Base-by-base conservation (phyloP, 2,113 vertebrate species). In the Chaetorhynchus papuensis region DNA sequence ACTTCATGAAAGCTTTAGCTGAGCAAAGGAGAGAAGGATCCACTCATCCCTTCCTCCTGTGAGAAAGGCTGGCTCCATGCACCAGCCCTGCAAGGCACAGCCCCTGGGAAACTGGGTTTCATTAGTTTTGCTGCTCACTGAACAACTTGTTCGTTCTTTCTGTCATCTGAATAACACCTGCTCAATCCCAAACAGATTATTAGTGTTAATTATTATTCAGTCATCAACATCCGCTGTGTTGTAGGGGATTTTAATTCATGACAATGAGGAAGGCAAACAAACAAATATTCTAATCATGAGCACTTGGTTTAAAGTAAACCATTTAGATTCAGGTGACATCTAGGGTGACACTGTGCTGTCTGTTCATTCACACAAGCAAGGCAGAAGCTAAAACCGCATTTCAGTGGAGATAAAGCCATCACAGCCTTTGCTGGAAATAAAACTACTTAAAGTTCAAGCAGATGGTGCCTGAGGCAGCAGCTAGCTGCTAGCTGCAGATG, bases 221-320 rank as follows among this genome's bases (percentile, higher is more conserved):
- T 74, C 95, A 93, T 94, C 79, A 92, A 68, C 93, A 97, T 83
- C 85, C 47, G 2, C 90, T 96, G 83, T 35, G 79, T 92, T 90
- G 88, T 56, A 78, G 56, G 88, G 68, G 65, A 74, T 90, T 95
- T 96, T 93, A 97, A 93, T 93, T 94, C 95, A 95, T 90, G 84
- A 94, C 94, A 93, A 93, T 89, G 61, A 96, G 68, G 49, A 90
- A 93, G 83, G 35, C 90, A 96, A 96, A 93, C 84, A 96, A 97
- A 96, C 90, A 96, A 92, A 95, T 84, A 90, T 61, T 90, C 88
- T 92, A 92, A 92, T 83, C 44, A 52, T 72, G 64, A 93, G 69
- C 47, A 30, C 72, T 95, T 53, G n/a, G 41, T 92, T 90, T 90
- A 45, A 94, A 86, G 64, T 41, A 88, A 94, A 78, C 53, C 52